Base-by-base conservation (phyloP, 2,888 invertebrate species). In the Apodemia hepburni region DNA sequence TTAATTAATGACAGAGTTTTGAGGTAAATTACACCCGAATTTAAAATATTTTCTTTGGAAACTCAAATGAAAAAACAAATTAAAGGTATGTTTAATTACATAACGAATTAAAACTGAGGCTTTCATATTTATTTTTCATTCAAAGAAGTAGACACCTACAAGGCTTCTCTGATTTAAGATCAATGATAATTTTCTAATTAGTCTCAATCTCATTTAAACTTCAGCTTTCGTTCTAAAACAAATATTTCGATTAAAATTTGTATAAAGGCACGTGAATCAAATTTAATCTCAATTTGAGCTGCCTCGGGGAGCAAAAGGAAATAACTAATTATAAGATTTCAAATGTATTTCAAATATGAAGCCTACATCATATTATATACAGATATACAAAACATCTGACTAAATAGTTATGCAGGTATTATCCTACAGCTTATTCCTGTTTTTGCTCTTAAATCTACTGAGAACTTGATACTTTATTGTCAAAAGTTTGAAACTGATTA, bases 291-390 rank as follows among this genome's bases (percentile, higher is more conserved):
- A 18, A 12, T 11, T 22, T 22, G 51, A 51, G 22, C 22, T 42
- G 57, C 61, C 74, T 69, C 65, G 62, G 70, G 77, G 76, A 69
- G 63, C 67, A 64, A 71, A 70, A 70, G 74, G 78, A 75, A 75
- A 78, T 74, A 73, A 71, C 71, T 79, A 77, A 78, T 77, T 79
- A 77, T 70, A 65, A 70, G 74, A 69, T 72, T 70, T 71, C 68
- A 68, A 71, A 68, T 67, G 66, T 69, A 61, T 57, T 42, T 42
- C 42, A 17, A 27, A 51, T 38, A 42, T 61, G 57, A n/a, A 22
- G 42, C 15, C 11, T 18, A 42, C 15, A 12, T 54, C 42, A 35
- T 22, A 38, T 42, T 57, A n/a, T 18, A 45, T 61, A 27, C 22
- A 12, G 42, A 42, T 18, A 59, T 18, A 38, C 59, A 17, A 22